Percentiles rank a stretch among this genome's conserved stretches.
Evolutionary conservation across 2,113 vertebrate species (phyloP).

Genomic region (Syrmaticus mikado): DNA sequence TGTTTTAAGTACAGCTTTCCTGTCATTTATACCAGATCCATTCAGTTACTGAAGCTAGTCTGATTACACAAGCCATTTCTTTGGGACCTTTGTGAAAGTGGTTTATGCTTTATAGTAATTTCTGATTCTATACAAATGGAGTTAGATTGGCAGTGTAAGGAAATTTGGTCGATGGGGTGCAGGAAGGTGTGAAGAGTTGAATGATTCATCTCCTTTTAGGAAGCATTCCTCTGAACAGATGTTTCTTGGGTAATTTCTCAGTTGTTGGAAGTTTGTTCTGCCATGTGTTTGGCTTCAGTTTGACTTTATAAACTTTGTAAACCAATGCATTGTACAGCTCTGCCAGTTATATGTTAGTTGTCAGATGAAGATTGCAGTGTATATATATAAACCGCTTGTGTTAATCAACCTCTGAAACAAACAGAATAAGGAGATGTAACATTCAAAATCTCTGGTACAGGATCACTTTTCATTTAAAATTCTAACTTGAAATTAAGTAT

Average conservation of each 20-base stretch:
- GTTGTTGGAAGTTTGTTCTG: not conserved
- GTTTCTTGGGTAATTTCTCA: not conserved
- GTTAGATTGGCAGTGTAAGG: not conserved
- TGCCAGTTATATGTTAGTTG: not conserved
- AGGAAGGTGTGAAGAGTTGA: not conserved
- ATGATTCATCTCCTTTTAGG: not conserved
- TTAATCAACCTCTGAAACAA: not conserved
- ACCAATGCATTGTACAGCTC: not conserved
- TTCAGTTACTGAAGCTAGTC: not conserved
- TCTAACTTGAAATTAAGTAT: not conserved
- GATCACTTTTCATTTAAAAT: not conserved
- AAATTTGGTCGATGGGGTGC: not conserved
- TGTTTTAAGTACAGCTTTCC: not conserved
- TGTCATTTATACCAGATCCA: not conserved
- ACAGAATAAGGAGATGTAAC: not conserved
- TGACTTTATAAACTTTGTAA: not conserved
- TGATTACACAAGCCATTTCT: not conserved
- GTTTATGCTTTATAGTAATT: not conserved
- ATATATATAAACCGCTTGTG: not conserved
- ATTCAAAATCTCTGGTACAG: not conserved
- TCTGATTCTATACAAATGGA: fast-evolving
- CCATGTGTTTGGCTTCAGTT: not conserved
- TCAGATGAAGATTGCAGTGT: not conserved
- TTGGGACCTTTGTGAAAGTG: not conserved
- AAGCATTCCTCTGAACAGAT: not conserved